Conservation (phyloP, 2,888 invertebrate species). For the Aethes cnicana region DNA sequence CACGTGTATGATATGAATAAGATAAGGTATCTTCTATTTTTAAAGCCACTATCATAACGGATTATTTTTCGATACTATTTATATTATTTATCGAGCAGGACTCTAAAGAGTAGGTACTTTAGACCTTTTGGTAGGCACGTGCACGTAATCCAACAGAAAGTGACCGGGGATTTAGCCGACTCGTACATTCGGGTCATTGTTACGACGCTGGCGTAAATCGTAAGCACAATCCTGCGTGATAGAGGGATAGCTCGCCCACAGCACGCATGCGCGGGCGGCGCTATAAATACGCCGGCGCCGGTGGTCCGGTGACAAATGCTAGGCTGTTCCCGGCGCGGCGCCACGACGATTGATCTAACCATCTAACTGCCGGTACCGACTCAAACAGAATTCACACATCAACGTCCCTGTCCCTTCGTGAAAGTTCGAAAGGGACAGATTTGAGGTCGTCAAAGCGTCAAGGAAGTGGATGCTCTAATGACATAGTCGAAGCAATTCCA, state of each 20-base stretch:
- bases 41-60: too few relatives aligned
- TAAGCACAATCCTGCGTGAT: conserved; percentile 28
- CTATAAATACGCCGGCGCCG: conserved; percentile 79
- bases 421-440: conserved; percentile 28
- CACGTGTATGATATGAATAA: too few relatives aligned
- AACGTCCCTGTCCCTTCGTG: conserved; percentile 39
- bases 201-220: conserved; percentile 11
- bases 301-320: conserved; percentile 81
- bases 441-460: conserved; percentile 38
- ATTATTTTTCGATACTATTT: too few relatives aligned
- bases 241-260: conserved; percentile 58
- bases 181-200: too few relatives aligned
- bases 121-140: too few relatives aligned
- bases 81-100: too few relatives aligned
- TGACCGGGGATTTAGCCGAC: too few relatives aligned
- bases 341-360: conserved; percentile 75
- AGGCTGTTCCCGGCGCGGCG: conserved; percentile 67
- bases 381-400: conserved; percentile 40
- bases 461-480: conserved; percentile 70
- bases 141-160: too few relatives aligned
- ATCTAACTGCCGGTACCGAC: conserved; percentile 55
- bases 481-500: conserved; percentile 64
- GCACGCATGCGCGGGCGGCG: conserved; percentile 59
- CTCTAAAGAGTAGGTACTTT: too few relatives aligned
- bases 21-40: too few relatives aligned